phyloP scores from a whole-genome alignment of 2,888 invertebrate genomes.

The Elmis aenea region DNA sequence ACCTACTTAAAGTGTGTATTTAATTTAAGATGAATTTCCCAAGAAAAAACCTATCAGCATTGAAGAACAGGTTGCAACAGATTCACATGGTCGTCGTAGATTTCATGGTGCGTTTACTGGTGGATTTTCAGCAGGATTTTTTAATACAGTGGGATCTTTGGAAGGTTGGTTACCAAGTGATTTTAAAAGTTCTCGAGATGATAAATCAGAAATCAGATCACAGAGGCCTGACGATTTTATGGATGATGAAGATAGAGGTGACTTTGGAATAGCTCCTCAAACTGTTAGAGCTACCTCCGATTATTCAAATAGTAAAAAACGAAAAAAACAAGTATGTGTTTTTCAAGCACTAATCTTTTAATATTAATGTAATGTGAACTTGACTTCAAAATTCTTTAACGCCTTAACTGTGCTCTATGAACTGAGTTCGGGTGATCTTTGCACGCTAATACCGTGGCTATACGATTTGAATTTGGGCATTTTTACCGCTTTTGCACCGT shows the following conservation, averaged over 20 bases:
- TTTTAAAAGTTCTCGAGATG: slow-evolving; percentile 83
- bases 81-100: slow-evolving; percentile 80
- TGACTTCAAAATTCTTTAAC: background rate
- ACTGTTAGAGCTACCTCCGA: slow-evolving; percentile 74
- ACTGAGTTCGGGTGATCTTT: too few relatives aligned
- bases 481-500: too few relatives aligned
- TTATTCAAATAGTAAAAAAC: slow-evolving; percentile 55
- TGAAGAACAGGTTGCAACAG: slow-evolving; percentile 86
- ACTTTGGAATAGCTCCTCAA: slow-evolving; percentile 93
- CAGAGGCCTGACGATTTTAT: slow-evolving; percentile 91
- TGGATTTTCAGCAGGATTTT: slow-evolving; percentile 94
- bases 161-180: slow-evolving; percentile 92
- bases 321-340: slow-evolving; percentile 36
- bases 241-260: slow-evolving; percentile 95
- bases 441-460: too few relatives aligned
- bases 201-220: slow-evolving; percentile 53
- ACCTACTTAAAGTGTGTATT: slow-evolving; percentile 7
- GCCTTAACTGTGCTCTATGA: too few relatives aligned
- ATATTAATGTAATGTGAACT: background rate
- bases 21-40: slow-evolving; percentile 65
- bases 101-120: slow-evolving; percentile 99
- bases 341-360: background rate
- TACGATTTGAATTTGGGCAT: too few relatives aligned
- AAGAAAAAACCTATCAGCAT: slow-evolving; percentile 72
- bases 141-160: slow-evolving; percentile 91